A percentile compares a stretch with the other conserved stretches of the same genome.
phyloP scores from a whole-genome alignment of 2,888 invertebrate species.

The Seira ritae region DNA sequence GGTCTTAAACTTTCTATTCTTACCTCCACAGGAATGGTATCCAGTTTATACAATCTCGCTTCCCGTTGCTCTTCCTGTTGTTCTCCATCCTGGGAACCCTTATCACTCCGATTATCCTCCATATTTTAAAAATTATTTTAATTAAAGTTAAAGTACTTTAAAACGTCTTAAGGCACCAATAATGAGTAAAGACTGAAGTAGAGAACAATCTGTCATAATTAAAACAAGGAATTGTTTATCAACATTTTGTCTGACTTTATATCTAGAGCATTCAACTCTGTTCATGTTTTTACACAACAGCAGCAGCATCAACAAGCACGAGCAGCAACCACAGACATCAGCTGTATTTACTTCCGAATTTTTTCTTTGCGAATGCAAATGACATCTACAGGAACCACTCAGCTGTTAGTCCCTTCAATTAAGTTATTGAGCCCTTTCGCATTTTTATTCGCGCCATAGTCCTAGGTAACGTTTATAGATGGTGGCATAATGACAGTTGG shows the following conservation, averaged over 20 bases:
- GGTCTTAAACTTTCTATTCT: neutral
- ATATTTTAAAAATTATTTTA: neutral
- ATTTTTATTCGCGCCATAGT: too few species aligned
- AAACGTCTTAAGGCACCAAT: too few species aligned
- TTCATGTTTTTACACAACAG: neutral
- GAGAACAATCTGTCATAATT: too few species aligned
- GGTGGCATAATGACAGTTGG: too few species aligned
- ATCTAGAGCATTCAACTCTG: neutral
- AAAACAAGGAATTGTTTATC: neutral
- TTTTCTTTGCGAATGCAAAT: neutral
- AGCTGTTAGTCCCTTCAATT: too few species aligned
- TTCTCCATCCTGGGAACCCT: neutral
- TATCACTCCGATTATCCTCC: neutral
- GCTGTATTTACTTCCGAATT: too few species aligned
- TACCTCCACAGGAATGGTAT: slow-evolving; percentile 69
- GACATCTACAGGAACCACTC: neutral
- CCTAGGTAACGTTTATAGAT: too few species aligned
- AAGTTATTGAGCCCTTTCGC: too few species aligned
- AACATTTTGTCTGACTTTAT: neutral
- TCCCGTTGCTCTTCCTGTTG: too few species aligned
- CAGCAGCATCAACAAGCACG: neutral
- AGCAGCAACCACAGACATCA: too few species aligned
- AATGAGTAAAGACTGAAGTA: too few species aligned
- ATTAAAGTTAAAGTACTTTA: neutral
- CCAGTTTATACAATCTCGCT: slow-evolving; percentile 34